Base-by-base conservation (phyloP, 2,797 vertebrate genomes). In the Urophycis tenuis region DNA sequence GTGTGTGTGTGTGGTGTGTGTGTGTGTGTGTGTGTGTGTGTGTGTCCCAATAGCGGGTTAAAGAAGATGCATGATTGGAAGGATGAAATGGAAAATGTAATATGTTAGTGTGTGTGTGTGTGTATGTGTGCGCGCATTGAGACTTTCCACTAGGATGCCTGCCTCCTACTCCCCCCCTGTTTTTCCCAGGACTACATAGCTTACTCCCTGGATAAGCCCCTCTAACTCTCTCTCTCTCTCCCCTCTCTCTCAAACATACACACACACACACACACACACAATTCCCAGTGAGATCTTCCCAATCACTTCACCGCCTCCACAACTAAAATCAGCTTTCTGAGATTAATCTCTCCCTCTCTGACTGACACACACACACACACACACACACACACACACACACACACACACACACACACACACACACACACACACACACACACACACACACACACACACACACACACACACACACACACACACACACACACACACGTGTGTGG, bases 281-380 rank as follows among this genome's bases (percentile, higher is more conserved):
- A 9, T 71, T 88, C 87, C 88, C 89, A 87, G 77, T 77, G 84
- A 86, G 86, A 88, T 83, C 72, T 78, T 83, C 74, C 88, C 90
- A 92, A 92, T 93, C 91, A 90, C 77, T 81, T 75, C 81, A 41
- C 78, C 71, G 30, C 76, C 82, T 70, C 74, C 85, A 77, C 77
- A 86, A 84, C 87, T 86, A 89, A 93, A 91, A 92, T 91, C 92
- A 89, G 91, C 90, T 92, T 92, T 91, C 86, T 87, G 84, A 90
- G 89, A 93, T 93, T 91, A 92, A 92, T 89, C 81, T 77, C 75
- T 74, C 45, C 19, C 19, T 29, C 74, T 19, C 41, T 31, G 36
- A 30, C 73, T 6, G 29, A 19, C 35, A 36, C 35, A 36, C 73
- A 29, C 72, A 29, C 73, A 9, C 41, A 31, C 73, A 12, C 36